Evolutionary conservation across 2,888 invertebrate species (phyloP).

Genomic region (Leptinotarsa juncta): DNA sequence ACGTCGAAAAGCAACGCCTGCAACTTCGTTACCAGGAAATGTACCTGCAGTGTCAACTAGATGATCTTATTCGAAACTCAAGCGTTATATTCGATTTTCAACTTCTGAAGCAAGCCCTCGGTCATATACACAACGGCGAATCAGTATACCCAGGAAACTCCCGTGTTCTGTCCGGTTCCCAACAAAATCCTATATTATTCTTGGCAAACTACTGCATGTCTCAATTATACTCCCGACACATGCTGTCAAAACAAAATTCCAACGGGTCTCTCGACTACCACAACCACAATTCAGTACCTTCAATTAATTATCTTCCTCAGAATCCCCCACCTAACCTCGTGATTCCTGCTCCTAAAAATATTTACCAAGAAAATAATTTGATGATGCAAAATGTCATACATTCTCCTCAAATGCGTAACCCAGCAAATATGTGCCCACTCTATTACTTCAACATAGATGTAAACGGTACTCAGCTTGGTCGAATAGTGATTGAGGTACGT

Average conservation of each 20-base stretch:
- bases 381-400: slow-evolving; percentile 66
- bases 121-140: slow-evolving; percentile 73
- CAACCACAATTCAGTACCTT: slow-evolving; percentile 63
- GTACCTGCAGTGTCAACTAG: slow-evolving; percentile 78
- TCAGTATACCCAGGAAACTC: slow-evolving; percentile 55
- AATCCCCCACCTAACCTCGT: slow-evolving; percentile 54
- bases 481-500: slow-evolving; percentile 81
- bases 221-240: slow-evolving; percentile 76
- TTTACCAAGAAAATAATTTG: slow-evolving; percentile 62
- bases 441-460: slow-evolving; percentile 84
- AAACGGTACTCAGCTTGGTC: slow-evolving; percentile 76
- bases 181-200: slow-evolving; percentile 78
- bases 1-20: slow-evolving; percentile 75
- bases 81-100: slow-evolving; percentile 75
- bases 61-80: slow-evolving; percentile 76
- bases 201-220: slow-evolving; percentile 83
- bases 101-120: slow-evolving; percentile 74
- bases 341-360: slow-evolving; percentile 62
- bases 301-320: slow-evolving; percentile 58
- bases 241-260: slow-evolving; percentile 69
- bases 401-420: slow-evolving; percentile 69
- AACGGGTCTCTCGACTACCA: slow-evolving; percentile 68
- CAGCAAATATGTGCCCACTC: slow-evolving; percentile 75
- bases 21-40: slow-evolving; percentile 78
- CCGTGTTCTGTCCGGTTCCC: slow-evolving; percentile 57